Evolutionary conservation across 1,140 invertebrate species (phyloP), one percentile per base, ranked within the genome.

Genomic region (Sminthurinus signatus): DNA sequence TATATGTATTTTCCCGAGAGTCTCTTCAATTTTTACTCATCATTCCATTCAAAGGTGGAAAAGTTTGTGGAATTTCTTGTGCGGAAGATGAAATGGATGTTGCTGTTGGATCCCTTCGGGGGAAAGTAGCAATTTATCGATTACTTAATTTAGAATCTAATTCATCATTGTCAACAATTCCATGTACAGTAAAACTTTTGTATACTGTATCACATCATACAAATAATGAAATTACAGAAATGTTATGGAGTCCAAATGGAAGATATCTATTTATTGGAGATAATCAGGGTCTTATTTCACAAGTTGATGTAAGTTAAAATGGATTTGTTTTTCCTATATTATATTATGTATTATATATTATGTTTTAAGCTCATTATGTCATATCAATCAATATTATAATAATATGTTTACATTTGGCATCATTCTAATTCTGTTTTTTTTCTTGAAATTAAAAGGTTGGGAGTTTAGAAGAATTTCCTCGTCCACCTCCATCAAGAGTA

Each of bases 221-320:
- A 1, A 46, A 50, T 2, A 66, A 63, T 52, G 70, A 72, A 60
- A 65, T 72, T 29, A 69, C 67, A 10, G 67, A 69, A 52, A 56
- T 69, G 46, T 56, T 50, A 31, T 72, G 70, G 70, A 72, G 70
- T 51, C 60, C 67, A 12, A 72, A 69, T 65, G 70, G 67, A 36
- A 61, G 59, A 60, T 69, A 55, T 42, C 51, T 72, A 2, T 72
- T 72, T 52, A 31, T 67, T 51, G 67, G 67, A 15, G 70, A 72
- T 42, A 67, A 27, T 36, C 58, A 65, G 46, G 70, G 70, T 42
- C 5, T 65, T 14, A 46, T 72, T 27, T 67, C 70, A 0, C 70
- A 69, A 60, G 48, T 64, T 43, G 63, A 69, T 65, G 70, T 69
- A 51, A 62, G 64, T 60, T 31, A 54, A 19, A 51, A 2, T 21